Evolutionary conservation across 2,797 vertebrate genomes (phyloP).

Genomic region (Oreortyx pictus): DNA sequence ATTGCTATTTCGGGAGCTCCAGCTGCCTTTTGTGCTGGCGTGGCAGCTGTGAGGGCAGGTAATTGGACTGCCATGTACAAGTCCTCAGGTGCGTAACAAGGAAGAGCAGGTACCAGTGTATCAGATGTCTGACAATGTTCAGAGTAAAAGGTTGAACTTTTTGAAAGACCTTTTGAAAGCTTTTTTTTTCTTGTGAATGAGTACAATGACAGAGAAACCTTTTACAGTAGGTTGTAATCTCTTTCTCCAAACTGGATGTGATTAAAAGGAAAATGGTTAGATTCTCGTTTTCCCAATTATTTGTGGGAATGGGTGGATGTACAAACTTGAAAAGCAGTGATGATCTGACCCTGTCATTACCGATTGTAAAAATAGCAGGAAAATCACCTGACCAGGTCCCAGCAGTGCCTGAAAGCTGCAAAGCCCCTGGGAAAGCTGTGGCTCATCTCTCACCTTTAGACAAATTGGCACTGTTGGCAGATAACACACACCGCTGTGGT

Average conservation of each 20-base stretch:
- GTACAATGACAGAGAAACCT: not conserved
- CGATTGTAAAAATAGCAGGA: not conserved
- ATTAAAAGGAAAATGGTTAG: not conserved
- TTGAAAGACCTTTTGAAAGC: not conserved
- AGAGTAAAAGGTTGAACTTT: not conserved
- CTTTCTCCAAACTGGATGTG: accelerated
- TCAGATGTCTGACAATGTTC: not conserved
- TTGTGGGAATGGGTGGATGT: not conserved
- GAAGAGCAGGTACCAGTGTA: not conserved
- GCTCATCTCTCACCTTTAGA: not conserved
- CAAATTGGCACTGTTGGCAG: not conserved
- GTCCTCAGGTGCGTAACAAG: not conserved
- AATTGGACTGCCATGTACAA: not conserved
- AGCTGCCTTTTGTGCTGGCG: not conserved
- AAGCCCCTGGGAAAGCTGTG: not conserved
- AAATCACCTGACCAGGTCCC: not conserved
- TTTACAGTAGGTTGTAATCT: not conserved
- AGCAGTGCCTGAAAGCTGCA: not conserved
- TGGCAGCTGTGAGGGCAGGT: not conserved
- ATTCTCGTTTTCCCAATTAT: not conserved
- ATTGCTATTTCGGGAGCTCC: not conserved
- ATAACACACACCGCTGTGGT: not conserved
- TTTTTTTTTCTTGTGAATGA: not conserved
- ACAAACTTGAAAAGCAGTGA: not conserved
- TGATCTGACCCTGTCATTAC: not conserved